phyloP scores from a whole-genome alignment of 2,113 vertebrate genomes.

The Ginglymostoma cirratum region DNA sequence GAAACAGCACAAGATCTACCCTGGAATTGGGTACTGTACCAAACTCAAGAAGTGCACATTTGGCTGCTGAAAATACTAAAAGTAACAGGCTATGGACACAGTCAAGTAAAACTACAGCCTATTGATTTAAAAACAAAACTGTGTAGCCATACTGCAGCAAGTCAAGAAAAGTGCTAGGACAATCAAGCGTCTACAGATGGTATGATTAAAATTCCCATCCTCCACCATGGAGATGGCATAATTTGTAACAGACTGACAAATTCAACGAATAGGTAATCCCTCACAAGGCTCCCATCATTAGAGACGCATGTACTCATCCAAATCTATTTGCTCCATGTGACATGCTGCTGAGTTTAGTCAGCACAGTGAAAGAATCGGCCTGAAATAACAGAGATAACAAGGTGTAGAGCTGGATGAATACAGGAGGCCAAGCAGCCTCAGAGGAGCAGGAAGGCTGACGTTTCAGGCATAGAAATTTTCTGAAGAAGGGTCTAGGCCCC shows the following conservation, averaged over 20 bases:
- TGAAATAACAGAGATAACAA: too few relatives aligned
- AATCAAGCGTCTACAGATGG: not conserved
- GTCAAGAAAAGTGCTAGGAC: not conserved
- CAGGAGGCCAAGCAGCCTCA: too few relatives aligned
- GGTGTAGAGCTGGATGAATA: too few relatives aligned
- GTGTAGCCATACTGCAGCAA: not conserved
- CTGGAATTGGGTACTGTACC: too few relatives aligned
- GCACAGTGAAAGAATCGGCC: not conserved
- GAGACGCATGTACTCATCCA: not conserved
- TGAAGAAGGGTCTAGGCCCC: too few relatives aligned
- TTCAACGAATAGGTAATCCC: not conserved
- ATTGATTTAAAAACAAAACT: not conserved
- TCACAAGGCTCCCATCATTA: not conserved
- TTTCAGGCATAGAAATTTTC: too few relatives aligned
- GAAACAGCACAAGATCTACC: too few relatives aligned
- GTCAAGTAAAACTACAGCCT: not conserved
- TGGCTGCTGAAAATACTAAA: too few relatives aligned
- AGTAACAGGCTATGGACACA: too few relatives aligned
- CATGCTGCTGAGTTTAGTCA: not conserved
- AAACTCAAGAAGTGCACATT: too few relatives aligned
- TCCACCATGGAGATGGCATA: not conserved
- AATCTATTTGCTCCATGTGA: not conserved
- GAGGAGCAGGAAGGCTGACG: too few relatives aligned
- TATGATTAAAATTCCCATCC: not conserved
- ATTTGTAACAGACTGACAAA: not conserved